These are phyloP conservation scores for Pituophis catenifer DNA, from an alignment of 2,113 vertebrate species.

Conservation along the genomic window DNA sequence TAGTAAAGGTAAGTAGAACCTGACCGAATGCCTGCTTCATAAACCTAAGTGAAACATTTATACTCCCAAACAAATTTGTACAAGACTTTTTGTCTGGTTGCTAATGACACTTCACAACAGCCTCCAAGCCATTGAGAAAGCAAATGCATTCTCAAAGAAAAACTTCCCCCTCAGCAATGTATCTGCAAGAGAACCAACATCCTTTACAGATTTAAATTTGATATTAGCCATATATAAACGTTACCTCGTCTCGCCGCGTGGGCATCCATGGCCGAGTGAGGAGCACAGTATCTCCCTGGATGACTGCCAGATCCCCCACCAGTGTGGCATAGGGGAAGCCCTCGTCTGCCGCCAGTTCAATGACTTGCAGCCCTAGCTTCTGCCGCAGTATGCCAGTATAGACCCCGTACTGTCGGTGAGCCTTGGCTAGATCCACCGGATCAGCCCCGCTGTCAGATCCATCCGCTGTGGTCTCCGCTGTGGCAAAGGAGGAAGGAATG, in stretches of 20 bases:
- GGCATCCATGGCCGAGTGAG: slow-evolving; percentile 82
- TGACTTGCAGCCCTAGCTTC: slow-evolving; percentile 88
- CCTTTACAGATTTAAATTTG: not conserved
- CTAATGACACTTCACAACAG: no score
- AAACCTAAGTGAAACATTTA: not conserved
- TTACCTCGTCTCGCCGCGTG: slow-evolving; percentile 82
- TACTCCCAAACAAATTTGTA: not conserved
- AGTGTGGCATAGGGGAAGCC: slow-evolving; percentile 81
- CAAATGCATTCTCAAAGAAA: not conserved
- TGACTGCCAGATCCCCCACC: slow-evolving; percentile 84
- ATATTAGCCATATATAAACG: not conserved
- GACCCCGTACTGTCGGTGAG: slow-evolving; percentile 86
- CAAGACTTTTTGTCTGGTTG: not conserved
- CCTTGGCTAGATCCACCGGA: slow-evolving; percentile 81
- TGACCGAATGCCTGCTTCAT: not conserved
- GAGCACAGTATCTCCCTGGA: slow-evolving; percentile 86
- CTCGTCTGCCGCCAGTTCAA: slow-evolving; percentile 82
- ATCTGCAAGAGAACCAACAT: no score
- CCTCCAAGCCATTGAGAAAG: not conserved
- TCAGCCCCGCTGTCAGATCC: slow-evolving; percentile 38
- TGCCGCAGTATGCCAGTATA: slow-evolving; percentile 86
- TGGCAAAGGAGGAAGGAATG: slow-evolving; percentile 78
- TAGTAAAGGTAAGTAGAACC: no score
- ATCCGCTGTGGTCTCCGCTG: slow-evolving; percentile 4
- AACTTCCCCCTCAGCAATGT: not conserved